These are phyloP conservation scores for Uloborus diversus DNA, from an alignment of 1,140 invertebrate genomes.

Conservation along the genomic window DNA sequence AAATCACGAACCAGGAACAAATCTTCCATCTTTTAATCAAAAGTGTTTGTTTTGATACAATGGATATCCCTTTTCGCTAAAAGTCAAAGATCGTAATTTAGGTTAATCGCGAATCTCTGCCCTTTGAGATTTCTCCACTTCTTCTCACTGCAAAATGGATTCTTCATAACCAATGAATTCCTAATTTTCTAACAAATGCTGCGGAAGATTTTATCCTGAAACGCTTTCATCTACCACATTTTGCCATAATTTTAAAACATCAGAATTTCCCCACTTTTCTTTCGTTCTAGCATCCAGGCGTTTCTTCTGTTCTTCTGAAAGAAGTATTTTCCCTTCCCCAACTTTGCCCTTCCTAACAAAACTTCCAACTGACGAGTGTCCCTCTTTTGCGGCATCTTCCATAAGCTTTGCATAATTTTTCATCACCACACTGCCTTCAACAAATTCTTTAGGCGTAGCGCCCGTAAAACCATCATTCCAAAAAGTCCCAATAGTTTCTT, in stretches of 20 bases:
- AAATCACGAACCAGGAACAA: too few species aligned
- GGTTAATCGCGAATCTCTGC: too few species aligned
- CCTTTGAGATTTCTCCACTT: too few species aligned
- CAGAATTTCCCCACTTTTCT: not conserved
- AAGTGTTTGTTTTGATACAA: too few species aligned
- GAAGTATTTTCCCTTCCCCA: conserved; percentile 19
- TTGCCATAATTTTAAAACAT: not conserved
- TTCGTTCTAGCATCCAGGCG: conserved; percentile 2
- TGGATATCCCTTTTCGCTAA: too few species aligned
- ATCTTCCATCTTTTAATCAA: too few species aligned
- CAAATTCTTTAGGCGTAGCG: not conserved
- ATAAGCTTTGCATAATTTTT: not conserved
- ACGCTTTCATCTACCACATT: too few species aligned
- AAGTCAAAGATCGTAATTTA: too few species aligned
- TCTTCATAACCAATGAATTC: too few species aligned
- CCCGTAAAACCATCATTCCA: not conserved
- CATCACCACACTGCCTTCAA: not conserved
- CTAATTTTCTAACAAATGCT: too few species aligned
- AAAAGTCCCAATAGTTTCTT: not conserved
- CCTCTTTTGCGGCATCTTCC: not conserved
- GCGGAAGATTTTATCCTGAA: too few species aligned
- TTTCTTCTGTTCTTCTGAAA: conserved; percentile 17
- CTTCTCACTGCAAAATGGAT: too few species aligned
- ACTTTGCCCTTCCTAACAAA: conserved; percentile 33
- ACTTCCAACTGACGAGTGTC: not conserved